Evolutionary conservation across 92 coral and sea anemone species (phyloP), one percentile per base, ranked within the genome.

Genomic region (Bergia sp.): DNA sequence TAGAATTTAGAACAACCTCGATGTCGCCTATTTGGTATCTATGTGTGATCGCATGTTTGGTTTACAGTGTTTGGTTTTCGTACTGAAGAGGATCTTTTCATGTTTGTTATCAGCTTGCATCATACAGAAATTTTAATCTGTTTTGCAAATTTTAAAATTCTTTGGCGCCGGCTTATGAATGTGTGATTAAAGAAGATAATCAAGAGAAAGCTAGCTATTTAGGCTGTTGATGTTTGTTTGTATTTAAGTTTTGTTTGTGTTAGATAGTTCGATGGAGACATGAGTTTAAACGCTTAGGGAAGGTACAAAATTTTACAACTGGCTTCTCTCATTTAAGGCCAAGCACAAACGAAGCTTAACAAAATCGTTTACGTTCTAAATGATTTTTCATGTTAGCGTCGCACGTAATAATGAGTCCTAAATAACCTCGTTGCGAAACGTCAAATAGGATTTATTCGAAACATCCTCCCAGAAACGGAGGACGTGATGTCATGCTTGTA

Each of bases 121-220:
- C 53, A 76, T 76, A 10, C 41, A 44, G 80, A 21, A 2, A 16
- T 20, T 76, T 39, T 76, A 76, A 76, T 76, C 80, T 76, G 4
- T 76, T 76, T 76, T 76, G 45, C 80, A 76, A 76, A 74, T 39
- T 74, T 4, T 15, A 38, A 72, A 72, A 73, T 73, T 73, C 77
- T 73, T 76, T 42, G 45, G 80, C 53, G 5, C 80, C 69, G 69
- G n/a, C 47, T 40, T 76, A 41, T 20, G 41, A 41, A 12, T 76
- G 80, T 76, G 80, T 73, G 80, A 40, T 39, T 41, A 41, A 76
- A 38, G 36, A 76, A 18, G 80, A 76, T 76, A 76, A 41, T 18
- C 20, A 5, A 53, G 49, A 76, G 41, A 76, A 41, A 1, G 69
- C 69, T 40, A 39, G 47, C 45, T 41, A 23, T 42, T 76, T 76